Base-by-base conservation (phyloP, 2,113 vertebrate genomes). In the Alaudala cheleensis region DNA sequence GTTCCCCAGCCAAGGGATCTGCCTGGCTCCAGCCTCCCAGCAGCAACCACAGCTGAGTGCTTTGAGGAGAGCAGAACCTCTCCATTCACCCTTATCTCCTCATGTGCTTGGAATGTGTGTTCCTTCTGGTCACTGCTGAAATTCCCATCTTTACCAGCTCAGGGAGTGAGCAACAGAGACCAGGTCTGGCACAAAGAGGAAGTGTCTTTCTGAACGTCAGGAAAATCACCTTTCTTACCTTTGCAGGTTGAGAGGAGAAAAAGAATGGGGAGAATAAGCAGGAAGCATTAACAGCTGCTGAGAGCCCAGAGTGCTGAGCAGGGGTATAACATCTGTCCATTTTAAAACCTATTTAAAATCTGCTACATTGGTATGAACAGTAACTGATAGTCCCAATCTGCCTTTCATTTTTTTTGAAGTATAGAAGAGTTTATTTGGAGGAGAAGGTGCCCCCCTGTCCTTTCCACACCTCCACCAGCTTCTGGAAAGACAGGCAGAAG, bases 51-150 rank as follows among this genome's bases (percentile, higher is more conserved):
- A 64, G 19, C 0, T 14, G 50, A 29, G 5, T 9, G 18, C 4
- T 40, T 31, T 9, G 5, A 22, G 50, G 26, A 14, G 12, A n/a
- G 37, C 11, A 76, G 40, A 67, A 44, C 7, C 31, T 53, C 51
- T 44, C 53, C 14, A 42, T 24, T 78, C 37, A 29, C 42, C 12
- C 39, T 26, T 39, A 60, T 24, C 76, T 62, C 62, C 69, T 14
- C 4, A 2, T 13, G 8, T 0, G 26, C 64, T 65, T 20, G 34
- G 6, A 15, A 57, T 39, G 39, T 0, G 10, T 10, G 14, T 18
- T 53, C 5, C 13, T 64, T 45, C 22, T 11, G 28, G 60, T 24
- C 54, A 19, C 15, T n/a, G 1, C 23, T 28, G 77, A 37, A 44
- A 82, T 33, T 28, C 39, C 29, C 39, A 50, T 8, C 58, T 47